These are phyloP conservation scores for Lasioglossum zephyrum DNA, from an alignment of 2,888 invertebrate species.

Conservation along the genomic window DNA sequence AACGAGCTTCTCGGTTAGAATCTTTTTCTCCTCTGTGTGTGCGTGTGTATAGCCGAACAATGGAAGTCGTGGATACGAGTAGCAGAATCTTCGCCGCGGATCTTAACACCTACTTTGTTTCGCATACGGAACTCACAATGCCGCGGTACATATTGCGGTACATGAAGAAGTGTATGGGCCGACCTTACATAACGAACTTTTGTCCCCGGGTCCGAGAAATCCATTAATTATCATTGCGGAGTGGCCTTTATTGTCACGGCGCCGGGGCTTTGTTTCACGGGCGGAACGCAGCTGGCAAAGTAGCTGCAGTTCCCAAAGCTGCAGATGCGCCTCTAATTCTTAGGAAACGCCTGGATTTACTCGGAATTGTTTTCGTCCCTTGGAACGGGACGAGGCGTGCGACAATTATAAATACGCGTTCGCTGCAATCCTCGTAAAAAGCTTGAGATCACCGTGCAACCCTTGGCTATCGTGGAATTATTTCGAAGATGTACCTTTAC, in stretches of 20 bases:
- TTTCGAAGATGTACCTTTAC: background rate
- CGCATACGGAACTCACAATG: slow-evolving; percentile 21
- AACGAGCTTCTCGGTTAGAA: background rate
- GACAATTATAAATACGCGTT: slow-evolving; percentile 3
- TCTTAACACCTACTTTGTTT: slow-evolving; percentile 49
- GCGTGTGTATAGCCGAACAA: background rate
- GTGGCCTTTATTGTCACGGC: slow-evolving; percentile 60
- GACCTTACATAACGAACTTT: slow-evolving; percentile 53
- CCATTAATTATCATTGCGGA: slow-evolving; percentile 65
- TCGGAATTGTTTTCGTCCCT: background rate
- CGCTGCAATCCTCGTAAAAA: slow-evolving; percentile 5
- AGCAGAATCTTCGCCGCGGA: slow-evolving; percentile 25
- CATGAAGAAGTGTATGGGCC: slow-evolving; percentile 30
- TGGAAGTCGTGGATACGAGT: background rate
- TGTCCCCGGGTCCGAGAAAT: slow-evolving; percentile 54
- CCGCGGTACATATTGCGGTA: slow-evolving; percentile 30
- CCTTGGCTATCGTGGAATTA: background rate
- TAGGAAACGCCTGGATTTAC: slow-evolving; percentile 31
- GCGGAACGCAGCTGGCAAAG: slow-evolving; percentile 40
- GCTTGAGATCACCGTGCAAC: background rate
- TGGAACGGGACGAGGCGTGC: background rate
- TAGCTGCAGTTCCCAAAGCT: slow-evolving; percentile 51
- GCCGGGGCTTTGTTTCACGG: slow-evolving; percentile 51
- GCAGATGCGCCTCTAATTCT: slow-evolving; percentile 45
- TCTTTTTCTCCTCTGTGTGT: background rate